Percentiles rank a stretch among this genome's conserved stretches.
Conservation (phyloP, 1,140 invertebrate species). For the Neelides sp. region DNA sequence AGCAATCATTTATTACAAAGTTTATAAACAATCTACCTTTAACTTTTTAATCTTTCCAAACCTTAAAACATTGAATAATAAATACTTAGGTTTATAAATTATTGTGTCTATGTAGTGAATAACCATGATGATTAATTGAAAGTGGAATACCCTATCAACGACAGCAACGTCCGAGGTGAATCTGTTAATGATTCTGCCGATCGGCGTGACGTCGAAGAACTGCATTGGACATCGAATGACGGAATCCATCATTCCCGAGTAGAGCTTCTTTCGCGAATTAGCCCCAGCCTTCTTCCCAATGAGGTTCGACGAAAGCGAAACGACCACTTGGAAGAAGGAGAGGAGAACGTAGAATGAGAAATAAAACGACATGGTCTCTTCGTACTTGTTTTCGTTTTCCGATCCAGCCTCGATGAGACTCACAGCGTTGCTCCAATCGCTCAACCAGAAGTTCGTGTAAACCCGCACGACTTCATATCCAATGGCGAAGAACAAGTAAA, state of each 20-base stretch:
- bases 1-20: no score
- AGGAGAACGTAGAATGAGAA: slow-evolving; percentile 45
- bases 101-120: no score
- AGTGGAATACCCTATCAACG: slow-evolving; percentile 43
- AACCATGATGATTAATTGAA: no score
- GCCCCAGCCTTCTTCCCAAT: slow-evolving; percentile 35
- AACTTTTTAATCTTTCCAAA: no score
- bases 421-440: slow-evolving; percentile 42
- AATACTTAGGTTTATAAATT: no score
- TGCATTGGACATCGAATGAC: slow-evolving; percentile 33
- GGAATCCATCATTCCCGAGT: slow-evolving; percentile 33
- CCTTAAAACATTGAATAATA: no score
- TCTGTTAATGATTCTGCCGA: slow-evolving; percentile 43
- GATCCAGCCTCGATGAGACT: slow-evolving; percentile 27
- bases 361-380: slow-evolving; percentile 37
- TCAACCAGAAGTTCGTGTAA: slow-evolving; percentile 50
- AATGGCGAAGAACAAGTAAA: slow-evolving; percentile 45
- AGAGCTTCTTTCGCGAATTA: slow-evolving; percentile 33
- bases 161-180: slow-evolving; percentile 43
- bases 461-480: slow-evolving; percentile 46
- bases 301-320: slow-evolving; percentile 44
- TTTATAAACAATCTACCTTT: no score
- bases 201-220: slow-evolving; percentile 43
- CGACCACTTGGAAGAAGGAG: slow-evolving; percentile 43
- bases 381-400: slow-evolving; percentile 18